phyloP scores from a whole-genome alignment of 2,113 vertebrate species.

The Sorex araneus region DNA sequence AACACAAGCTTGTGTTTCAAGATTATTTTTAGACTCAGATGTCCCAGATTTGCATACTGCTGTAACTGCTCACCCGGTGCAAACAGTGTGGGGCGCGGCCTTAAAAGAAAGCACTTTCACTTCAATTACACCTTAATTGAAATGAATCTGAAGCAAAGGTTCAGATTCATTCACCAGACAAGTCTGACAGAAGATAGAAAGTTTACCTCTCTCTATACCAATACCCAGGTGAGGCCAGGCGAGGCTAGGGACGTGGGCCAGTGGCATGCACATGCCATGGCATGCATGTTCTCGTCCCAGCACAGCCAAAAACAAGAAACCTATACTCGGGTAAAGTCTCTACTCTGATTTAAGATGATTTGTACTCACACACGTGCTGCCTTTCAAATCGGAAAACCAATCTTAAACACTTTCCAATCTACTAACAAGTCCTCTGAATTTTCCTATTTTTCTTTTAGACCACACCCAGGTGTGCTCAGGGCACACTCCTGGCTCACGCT shows the following conservation, averaged over 20 bases:
- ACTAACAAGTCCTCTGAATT: not conserved
- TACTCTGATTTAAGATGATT: not conserved
- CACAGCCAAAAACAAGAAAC: too few relatives aligned
- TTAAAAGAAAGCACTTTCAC: conserved; percentile 49
- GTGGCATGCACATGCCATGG: too few relatives aligned
- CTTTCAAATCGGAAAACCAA: conserved; percentile 31
- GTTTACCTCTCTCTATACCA: conserved; percentile 11
- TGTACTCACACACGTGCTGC: not conserved
- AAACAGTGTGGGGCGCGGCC: not conserved
- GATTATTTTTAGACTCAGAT: conserved; percentile 48
- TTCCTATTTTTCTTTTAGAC: too few relatives aligned
- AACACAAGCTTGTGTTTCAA: not conserved
- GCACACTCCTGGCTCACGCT: too few relatives aligned
- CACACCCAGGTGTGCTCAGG: too few relatives aligned
- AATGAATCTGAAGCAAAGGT: conserved; percentile 38
- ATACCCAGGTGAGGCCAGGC: not conserved
- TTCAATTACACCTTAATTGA: conserved; percentile 50
- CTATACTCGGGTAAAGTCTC: not conserved
- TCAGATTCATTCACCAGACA: conserved; percentile 22
- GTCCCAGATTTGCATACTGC: conserved; percentile 2
- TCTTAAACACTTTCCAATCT: conserved; percentile 27
- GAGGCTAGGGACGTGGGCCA: too few relatives aligned
- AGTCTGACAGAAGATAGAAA: not conserved
- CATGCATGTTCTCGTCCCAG: too few relatives aligned
- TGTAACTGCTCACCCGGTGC: not conserved